Evolutionary conservation across 2,113 vertebrate genomes (phyloP).

Genomic region (Tragelaphus strepsiceros): DNA sequence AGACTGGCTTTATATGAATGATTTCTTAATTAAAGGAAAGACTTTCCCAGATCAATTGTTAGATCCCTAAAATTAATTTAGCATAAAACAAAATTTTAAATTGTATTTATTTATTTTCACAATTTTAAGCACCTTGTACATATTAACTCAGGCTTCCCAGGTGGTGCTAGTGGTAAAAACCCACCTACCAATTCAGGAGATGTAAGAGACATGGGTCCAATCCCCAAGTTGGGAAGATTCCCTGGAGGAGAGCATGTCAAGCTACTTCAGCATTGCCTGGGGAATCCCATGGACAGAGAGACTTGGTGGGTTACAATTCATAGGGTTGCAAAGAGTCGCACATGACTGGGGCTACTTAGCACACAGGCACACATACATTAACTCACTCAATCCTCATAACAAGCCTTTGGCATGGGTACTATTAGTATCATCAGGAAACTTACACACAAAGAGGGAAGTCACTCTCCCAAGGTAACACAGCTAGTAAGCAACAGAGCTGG

Average conservation of each 20-base stretch:
- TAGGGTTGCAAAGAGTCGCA: background rate
- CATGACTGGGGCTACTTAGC: background rate
- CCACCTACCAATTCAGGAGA: background rate
- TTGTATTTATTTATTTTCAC: background rate
- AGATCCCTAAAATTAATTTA: background rate
- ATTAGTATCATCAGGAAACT: background rate
- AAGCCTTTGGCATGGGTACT: background rate
- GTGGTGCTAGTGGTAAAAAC: background rate
- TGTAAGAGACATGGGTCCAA: accelerated
- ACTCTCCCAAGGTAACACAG: background rate
- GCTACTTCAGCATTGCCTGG: background rate
- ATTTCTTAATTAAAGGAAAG: background rate
- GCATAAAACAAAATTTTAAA: background rate
- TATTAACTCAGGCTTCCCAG: background rate
- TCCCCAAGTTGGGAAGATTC: background rate
- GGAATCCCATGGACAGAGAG: background rate
- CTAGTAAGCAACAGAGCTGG: background rate
- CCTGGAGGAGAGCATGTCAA: background rate
- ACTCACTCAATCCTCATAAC: background rate
- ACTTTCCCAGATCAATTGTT: background rate
- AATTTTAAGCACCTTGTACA: background rate
- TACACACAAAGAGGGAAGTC: background rate
- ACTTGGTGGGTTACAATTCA: background rate
- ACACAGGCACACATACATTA: background rate
- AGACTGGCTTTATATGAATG: background rate